These are phyloP conservation scores for Silvanus unidentatus DNA, from an alignment of 2,888 invertebrate species.

Conservation along the genomic window DNA sequence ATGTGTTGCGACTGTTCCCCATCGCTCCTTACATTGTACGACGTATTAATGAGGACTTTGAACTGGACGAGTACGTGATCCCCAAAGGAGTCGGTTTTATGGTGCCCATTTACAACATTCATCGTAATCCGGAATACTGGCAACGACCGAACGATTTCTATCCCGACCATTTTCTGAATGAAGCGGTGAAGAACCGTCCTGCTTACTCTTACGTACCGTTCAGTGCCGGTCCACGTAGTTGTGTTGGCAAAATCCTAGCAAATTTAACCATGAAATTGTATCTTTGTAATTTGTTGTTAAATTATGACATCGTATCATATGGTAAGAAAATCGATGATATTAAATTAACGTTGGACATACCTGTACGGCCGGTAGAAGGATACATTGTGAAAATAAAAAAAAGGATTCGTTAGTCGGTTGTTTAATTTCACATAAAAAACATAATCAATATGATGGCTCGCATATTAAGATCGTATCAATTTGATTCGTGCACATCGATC, in stretches of 20 bases:
- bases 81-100: conserved; percentile 23
- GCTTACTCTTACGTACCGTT: conserved; percentile 31
- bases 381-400: conserved; percentile 29
- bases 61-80: conserved; percentile 29
- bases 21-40: conserved; percentile 34
- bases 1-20: conserved; percentile 32
- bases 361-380: conserved; percentile 28
- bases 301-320: conserved; percentile 27
- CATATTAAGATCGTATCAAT: too few species aligned
- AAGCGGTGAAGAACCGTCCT: conserved; percentile 23
- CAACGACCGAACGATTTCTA: conserved; percentile 30
- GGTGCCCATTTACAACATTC: conserved; percentile 24
- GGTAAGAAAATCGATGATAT: conserved; percentile 34
- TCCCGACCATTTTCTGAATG: conserved; percentile 32
- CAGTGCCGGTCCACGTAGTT: conserved; percentile 25
- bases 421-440: too few species aligned
- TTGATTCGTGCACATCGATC: too few species aligned
- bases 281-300: conserved; percentile 28
- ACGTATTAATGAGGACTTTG: conserved; percentile 26
- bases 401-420: too few species aligned
- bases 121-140: conserved; percentile 27
- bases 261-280: conserved; percentile 28
- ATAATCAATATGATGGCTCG: too few species aligned
- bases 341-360: conserved; percentile 29
- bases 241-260: conserved; percentile 25